Percentiles rank a stretch among this genome's conserved stretches.
Evolutionary conservation across 2,888 invertebrate species (phyloP).

Genomic region (Protula sp.): DNA sequence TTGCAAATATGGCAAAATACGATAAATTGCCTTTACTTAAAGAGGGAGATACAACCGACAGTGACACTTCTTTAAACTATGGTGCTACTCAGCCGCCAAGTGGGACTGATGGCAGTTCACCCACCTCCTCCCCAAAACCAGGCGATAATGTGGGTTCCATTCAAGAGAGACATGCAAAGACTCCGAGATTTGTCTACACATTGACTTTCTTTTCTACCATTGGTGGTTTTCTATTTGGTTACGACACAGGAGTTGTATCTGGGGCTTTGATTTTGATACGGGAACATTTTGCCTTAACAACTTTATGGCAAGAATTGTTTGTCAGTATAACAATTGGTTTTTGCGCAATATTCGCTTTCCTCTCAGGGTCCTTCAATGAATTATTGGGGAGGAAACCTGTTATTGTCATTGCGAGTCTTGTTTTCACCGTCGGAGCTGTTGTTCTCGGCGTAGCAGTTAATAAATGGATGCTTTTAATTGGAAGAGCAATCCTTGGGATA

Average conservation of each 20-base stretch:
- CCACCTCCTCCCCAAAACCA: too few species aligned
- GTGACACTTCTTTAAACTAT: too few species aligned
- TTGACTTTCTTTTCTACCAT: slow-evolving; percentile 46
- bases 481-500: slow-evolving; percentile 14
- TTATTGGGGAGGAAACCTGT: slow-evolving; percentile 56
- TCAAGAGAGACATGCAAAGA: background rate
- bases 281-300: slow-evolving; percentile 51
- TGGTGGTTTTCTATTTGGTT: slow-evolving; percentile 60
- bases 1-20: too few species aligned
- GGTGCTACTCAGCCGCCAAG: too few species aligned
- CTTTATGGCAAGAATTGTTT: slow-evolving; percentile 56
- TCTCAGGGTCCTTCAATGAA: slow-evolving; percentile 56
- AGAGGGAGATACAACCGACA: too few species aligned
- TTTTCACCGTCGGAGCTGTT: slow-evolving; percentile 22
- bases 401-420: slow-evolving; percentile 30
- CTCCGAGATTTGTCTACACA: slow-evolving; percentile 28
- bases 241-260: slow-evolving; percentile 61
- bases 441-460: slow-evolving; percentile 13
- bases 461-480: slow-evolving; percentile 12
- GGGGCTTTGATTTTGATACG: slow-evolving; percentile 55
- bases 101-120: too few species aligned
- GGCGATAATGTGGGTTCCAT: too few species aligned
- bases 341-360: slow-evolving; percentile 22
- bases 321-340: slow-evolving; percentile 55
- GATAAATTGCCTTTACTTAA: too few species aligned